phyloP scores from a whole-genome alignment of 2,113 vertebrate species.

The Gila orcuttii region DNA sequence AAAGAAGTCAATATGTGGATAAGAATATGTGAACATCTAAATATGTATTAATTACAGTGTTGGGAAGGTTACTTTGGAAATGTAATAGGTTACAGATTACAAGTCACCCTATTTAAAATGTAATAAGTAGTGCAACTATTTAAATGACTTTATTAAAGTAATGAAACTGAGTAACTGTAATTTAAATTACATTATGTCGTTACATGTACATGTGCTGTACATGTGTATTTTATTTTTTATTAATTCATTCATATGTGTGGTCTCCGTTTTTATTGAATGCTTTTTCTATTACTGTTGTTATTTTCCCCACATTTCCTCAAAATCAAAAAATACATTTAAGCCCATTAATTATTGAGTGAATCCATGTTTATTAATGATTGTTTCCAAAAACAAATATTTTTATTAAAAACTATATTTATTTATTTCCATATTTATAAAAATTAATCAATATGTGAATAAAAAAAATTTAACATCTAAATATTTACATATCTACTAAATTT shows the following conservation, averaged over 20 bases:
- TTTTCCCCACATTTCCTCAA: not conserved
- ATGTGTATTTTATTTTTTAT: not conserved
- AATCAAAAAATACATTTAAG: not conserved
- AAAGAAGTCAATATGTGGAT: not conserved
- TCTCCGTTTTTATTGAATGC: not conserved
- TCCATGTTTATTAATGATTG: not conserved
- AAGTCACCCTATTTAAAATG: no score
- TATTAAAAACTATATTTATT: not conserved
- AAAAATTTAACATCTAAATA: not conserved
- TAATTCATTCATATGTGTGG: not conserved
- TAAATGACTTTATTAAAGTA: no score
- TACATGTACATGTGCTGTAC: not conserved
- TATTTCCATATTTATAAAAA: not conserved
- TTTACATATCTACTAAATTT: not conserved
- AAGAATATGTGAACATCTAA: not conserved
- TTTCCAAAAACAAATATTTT: not conserved
- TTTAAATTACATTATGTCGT: no score
- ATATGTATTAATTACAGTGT: not conserved
- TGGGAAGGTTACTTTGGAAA: no score
- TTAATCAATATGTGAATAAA: not conserved
- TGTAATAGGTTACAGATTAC: no score
- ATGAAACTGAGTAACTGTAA: no score
- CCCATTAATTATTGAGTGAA: not conserved
- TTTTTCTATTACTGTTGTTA: not conserved
- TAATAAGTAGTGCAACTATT: no score